Evolutionary conservation across 1,140 invertebrate genomes (phyloP), one percentile per base, ranked within the genome.

Genomic region (Scaptodrosophila lebanonensis): DNA sequence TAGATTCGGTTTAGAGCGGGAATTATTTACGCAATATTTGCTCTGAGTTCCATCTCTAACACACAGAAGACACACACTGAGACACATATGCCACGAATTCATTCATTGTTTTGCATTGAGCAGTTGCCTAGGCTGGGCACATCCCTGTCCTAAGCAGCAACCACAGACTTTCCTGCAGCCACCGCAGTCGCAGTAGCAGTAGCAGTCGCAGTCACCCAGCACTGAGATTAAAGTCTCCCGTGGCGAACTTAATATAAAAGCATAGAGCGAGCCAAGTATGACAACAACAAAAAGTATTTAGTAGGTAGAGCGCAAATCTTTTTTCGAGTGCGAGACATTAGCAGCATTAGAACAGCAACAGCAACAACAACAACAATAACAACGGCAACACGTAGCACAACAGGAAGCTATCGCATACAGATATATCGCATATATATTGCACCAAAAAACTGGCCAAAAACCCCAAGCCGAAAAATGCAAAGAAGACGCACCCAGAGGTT

Each of bases 191-290:
- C 54, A 59, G 49, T 43, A 65, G 60, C 48, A 68, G 42, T 30
- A 50, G 35, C 20, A 60, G 69, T 30, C 49, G 38, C 27, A 57
- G 66, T 65, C 69, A 53, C 70, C 13, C 35, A 16, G 9, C 13
- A 9, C 13, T 2, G 35, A 82, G 75, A 82, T 82, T 82, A 82
- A 82, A 82, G 75, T 82, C 75, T 82, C 75, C 75, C 70, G 75
- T 82, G 75, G 75, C 49, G 75, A 82, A 82, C 75, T 82, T 82
- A 82, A 82, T 82, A 82, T 83, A 82, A 82, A 82, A 82, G 75
- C 75, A 38, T 58, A 59, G 73, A 50, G 72, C 65, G 36, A 54
- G 57, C 36, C 43, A 32, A 29, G 32, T 7, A 57, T 48, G 56
- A 57, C 44, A 71, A 71, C 58, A 61, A 58, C 49, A 64, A 59